Evolutionary conservation across 2,888 invertebrate species (phyloP).

Genomic region (Odontothrips loti): DNA sequence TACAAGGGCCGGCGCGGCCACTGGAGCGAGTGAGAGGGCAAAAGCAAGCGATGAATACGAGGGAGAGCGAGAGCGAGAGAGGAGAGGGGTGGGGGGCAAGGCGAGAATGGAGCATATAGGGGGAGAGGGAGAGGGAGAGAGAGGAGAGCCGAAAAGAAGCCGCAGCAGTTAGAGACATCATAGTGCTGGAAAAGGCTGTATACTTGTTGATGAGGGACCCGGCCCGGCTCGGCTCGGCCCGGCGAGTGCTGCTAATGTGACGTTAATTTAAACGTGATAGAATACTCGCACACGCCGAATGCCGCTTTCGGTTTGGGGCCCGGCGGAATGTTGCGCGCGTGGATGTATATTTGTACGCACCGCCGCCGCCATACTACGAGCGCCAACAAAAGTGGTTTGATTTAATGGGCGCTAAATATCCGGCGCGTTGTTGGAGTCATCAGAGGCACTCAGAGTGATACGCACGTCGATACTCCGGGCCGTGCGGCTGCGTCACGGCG

Average conservation of each 20-base stretch:
- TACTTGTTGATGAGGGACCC: too few species aligned
- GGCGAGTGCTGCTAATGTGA: neutral
- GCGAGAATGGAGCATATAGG: neutral
- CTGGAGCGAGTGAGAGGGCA: neutral
- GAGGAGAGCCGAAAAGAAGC: neutral
- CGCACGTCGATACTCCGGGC: neutral
- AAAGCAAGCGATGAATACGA: neutral
- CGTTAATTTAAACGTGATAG: neutral
- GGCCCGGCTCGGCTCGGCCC: too few species aligned
- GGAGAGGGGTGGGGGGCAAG: neutral
- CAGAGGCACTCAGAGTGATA: neutral
- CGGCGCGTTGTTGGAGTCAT: neutral
- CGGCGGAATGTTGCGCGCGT: neutral
- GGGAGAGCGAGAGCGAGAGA: neutral
- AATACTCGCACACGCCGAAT: neutral
- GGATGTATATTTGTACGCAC: neutral
- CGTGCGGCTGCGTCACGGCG: neutral
- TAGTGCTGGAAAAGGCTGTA: too few species aligned
- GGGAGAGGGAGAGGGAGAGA: neutral
- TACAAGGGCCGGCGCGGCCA: neutral
- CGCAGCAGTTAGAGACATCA: neutral
- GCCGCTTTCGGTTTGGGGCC: too few species aligned
- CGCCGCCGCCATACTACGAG: neutral
- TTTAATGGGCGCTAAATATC: conserved; percentile 25
- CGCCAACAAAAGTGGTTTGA: neutral